Evolutionary conservation across 1,140 invertebrate species (phyloP).

Genomic region (Drosophila bipectinata): DNA sequence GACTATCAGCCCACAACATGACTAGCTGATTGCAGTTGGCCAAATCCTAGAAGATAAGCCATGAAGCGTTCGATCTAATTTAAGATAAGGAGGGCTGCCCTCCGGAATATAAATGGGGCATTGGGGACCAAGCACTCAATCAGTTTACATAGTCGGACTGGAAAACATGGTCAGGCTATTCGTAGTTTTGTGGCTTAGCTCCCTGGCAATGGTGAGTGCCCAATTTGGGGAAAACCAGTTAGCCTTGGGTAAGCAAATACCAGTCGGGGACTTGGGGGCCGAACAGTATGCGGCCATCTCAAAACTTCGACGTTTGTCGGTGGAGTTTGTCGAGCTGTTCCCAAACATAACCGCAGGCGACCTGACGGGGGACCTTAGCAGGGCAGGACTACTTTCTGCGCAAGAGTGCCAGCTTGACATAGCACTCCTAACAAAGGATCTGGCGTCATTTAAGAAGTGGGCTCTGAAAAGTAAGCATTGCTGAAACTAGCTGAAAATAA

Average conservation of each 20-base stretch:
- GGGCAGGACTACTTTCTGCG: background rate
- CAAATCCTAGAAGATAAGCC: too few relatives aligned
- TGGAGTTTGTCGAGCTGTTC: constrained; percentile 41
- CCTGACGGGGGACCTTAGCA: background rate
- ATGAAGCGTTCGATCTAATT: background rate
- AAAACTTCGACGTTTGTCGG: constrained; percentile 10
- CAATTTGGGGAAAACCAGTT: background rate
- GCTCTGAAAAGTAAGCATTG: constrained; percentile 30
- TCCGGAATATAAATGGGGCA: constrained; percentile 5
- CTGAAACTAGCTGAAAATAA: background rate
- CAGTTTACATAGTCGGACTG: background rate
- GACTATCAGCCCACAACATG: too few relatives aligned
- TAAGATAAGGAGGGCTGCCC: background rate
- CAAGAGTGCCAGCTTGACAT: constrained; percentile 34
- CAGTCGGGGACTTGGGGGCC: background rate
- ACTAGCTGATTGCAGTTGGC: too few relatives aligned
- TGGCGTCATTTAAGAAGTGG: constrained; percentile 17
- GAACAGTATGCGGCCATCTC: background rate
- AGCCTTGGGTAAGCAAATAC: background rate
- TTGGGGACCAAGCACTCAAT: background rate
- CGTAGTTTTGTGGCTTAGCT: background rate
- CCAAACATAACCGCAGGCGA: constrained; percentile 30
- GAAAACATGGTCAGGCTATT: constrained; percentile 9
- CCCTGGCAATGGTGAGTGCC: background rate
- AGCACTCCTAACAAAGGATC: constrained; percentile 7